These are phyloP conservation scores for Dromas ardeola DNA, from an alignment of 2,113 vertebrate genomes.

Conservation along the genomic window DNA sequence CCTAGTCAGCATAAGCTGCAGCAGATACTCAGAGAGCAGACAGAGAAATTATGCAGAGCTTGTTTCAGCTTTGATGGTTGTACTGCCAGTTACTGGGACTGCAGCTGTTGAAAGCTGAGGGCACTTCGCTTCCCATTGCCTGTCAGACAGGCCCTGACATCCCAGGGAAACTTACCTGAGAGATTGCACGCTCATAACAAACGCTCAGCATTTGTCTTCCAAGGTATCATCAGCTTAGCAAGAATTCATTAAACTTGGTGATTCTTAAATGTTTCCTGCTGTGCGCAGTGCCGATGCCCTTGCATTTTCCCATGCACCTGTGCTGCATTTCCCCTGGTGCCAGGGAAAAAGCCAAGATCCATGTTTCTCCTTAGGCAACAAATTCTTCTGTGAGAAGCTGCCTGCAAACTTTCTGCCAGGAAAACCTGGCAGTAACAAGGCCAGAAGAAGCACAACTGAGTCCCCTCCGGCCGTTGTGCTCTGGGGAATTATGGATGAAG, in stretches of 20 bases:
- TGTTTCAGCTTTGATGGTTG: constrained; percentile 63
- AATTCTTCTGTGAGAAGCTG: neutral
- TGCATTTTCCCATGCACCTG: neutral
- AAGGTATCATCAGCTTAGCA: neutral
- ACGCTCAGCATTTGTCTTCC: neutral
- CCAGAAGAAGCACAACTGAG: neutral
- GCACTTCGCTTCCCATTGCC: constrained; percentile 13
- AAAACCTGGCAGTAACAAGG: neutral
- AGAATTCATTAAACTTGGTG: neutral
- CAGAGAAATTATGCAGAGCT: constrained; percentile 57
- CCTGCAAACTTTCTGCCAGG: neutral
- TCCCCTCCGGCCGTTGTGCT: neutral
- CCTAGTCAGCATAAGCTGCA: constrained; percentile 64
- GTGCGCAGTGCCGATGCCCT: neutral
- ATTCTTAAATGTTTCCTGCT: neutral
- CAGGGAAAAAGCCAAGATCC: neutral
- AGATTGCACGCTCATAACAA: neutral
- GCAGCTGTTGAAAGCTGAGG: constrained; percentile 16
- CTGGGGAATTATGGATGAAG: neutral
- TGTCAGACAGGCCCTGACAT: constrained; percentile 11
- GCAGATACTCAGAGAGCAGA: constrained; percentile 49
- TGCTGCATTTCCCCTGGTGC: neutral
- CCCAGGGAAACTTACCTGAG: neutral
- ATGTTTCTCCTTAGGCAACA: neutral
- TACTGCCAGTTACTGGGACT: constrained; percentile 9